These are phyloP conservation scores for Arvicanthis niloticus DNA, from an alignment of 2,113 vertebrate species.

Conservation along the genomic window DNA sequence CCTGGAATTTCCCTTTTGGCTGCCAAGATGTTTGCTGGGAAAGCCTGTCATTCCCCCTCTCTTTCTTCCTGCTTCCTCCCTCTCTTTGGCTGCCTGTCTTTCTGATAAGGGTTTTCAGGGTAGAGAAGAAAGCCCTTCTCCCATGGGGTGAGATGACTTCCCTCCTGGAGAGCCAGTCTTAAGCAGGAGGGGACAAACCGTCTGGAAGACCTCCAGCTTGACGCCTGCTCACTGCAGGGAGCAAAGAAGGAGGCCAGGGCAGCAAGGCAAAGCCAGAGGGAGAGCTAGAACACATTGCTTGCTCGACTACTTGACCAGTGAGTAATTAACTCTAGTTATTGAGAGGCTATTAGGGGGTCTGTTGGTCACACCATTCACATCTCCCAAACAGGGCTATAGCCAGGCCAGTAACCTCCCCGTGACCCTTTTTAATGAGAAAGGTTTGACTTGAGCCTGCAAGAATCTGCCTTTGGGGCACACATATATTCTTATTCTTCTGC, in stretches of 20 bases:
- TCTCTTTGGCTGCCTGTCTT: neutral
- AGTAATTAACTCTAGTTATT: constrained; percentile 74
- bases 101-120: neutral
- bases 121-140: constrained; percentile 29
- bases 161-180: constrained; percentile 18
- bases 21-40: neutral
- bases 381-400: neutral
- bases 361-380: neutral
- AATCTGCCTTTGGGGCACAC: constrained; percentile 13
- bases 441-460: neutral
- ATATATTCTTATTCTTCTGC: neutral
- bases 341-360: constrained; percentile 33
- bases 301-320: constrained; percentile 48
- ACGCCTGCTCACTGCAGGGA: constrained; percentile 69
- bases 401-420: constrained; percentile 59
- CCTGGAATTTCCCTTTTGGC: neutral
- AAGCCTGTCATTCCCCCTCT: neutral
- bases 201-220: constrained; percentile 51
- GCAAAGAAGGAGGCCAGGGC: neutral
- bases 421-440: constrained; percentile 72
- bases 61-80: neutral
- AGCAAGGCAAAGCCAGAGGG: neutral
- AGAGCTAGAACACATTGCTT: neutral
- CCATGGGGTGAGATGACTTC: constrained; percentile 1
- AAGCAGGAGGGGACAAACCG: constrained; percentile 15